phyloP scores from a whole-genome alignment of 2,888 invertebrate species.

The Mythimna impura region DNA sequence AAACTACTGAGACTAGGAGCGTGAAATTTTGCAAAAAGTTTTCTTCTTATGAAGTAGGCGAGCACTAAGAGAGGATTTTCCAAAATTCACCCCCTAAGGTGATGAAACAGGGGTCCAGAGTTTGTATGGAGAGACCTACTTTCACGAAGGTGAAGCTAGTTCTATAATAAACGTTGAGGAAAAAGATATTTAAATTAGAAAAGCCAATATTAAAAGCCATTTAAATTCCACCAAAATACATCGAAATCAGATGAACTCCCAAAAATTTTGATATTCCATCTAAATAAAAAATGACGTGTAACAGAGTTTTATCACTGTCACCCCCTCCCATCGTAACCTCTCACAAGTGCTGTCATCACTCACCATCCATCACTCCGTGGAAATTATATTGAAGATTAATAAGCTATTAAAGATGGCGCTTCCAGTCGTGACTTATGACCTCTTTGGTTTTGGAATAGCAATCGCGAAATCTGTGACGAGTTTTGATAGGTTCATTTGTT shows the following conservation, averaged over 20 bases:
- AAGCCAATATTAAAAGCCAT: background rate
- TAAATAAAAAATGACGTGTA: slow-evolving; percentile 33
- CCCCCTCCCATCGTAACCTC: slow-evolving; percentile 72
- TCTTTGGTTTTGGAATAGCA: slow-evolving; percentile 41
- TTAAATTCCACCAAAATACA: background rate
- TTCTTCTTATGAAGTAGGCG: no score
- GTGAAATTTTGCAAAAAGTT: no score
- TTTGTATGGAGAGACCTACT: no score
- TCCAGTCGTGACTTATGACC: slow-evolving; percentile 56
- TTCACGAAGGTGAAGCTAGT: no score
- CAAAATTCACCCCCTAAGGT: no score
- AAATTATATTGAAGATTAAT: slow-evolving; percentile 86
- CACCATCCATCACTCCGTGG: slow-evolving; percentile 82
- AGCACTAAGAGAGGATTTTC: no score
- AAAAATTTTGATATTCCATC: slow-evolving; percentile 28
- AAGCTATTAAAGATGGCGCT: slow-evolving; percentile 76
- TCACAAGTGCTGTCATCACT: slow-evolving; percentile 72
- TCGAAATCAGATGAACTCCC: background rate
- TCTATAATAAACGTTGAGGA: background rate
- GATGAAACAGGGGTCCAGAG: no score
- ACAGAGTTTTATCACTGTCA: slow-evolving; percentile 61
- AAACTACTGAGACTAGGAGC: no score
- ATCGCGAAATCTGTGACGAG: slow-evolving; percentile 23
- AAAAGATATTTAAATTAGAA: background rate
- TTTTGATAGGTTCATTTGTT: slow-evolving; percentile 32